A percentile compares a stretch with the other conserved stretches of the same genome.
phyloP scores from a whole-genome alignment of 2,888 invertebrate species.

The Cheilosia soror region DNA sequence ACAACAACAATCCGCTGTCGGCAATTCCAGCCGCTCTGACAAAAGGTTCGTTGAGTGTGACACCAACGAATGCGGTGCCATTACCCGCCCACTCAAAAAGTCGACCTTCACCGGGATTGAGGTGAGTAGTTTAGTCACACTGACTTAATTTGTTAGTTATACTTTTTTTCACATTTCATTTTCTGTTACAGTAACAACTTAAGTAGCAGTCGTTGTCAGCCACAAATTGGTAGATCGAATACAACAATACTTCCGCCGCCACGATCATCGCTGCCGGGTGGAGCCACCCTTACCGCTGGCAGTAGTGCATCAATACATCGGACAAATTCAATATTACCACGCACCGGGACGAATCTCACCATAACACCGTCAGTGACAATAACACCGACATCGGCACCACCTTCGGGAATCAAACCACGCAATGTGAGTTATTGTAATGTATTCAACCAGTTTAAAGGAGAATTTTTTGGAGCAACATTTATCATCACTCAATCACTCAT shows the following conservation, averaged over 20 bases:
- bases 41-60: conserved; percentile 83
- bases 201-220: conserved; percentile 78
- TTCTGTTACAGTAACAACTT: conserved; percentile 77
- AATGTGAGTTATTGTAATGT: conserved; percentile 84
- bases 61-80: conserved; percentile 83
- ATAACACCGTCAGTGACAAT: conserved; percentile 90
- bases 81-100: conserved; percentile 83
- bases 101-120: conserved; percentile 80
- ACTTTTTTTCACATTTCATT: background rate
- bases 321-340: conserved; percentile 80
- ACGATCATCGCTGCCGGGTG: conserved; percentile 85
- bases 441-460: conserved; percentile 77
- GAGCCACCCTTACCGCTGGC: conserved; percentile 87
- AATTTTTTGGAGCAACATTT: conserved; percentile 47
- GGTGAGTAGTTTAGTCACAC: conserved; percentile 76
- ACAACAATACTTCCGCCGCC: conserved; percentile 82
- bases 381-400: conserved; percentile 90
- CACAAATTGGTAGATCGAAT: conserved; percentile 77
- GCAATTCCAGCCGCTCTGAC: conserved; percentile 85
- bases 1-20: conserved; percentile 80
- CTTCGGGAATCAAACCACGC: conserved; percentile 84
- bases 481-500: conserved; percentile 29
- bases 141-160: background rate
- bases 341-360: conserved; percentile 84
- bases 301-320: conserved; percentile 81